Conservation (phyloP, 2,797 vertebrate species). For the Muscicapa striata region DNA sequence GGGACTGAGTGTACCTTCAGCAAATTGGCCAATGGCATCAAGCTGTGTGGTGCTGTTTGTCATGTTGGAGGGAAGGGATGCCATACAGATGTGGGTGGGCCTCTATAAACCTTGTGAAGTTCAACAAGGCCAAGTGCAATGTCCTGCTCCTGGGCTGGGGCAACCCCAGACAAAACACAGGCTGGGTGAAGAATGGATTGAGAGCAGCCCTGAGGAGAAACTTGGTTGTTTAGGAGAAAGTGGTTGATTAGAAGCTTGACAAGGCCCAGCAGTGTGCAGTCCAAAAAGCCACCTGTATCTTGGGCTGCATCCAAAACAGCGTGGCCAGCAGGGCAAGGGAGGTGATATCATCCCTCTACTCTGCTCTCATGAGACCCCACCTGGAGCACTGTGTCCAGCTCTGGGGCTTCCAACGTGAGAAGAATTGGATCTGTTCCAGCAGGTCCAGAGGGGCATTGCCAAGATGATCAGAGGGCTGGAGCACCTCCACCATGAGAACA, state of each 20-base stretch:
- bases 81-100: too few species aligned
- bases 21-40: rapidly evolving
- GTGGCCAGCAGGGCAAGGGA: not conserved
- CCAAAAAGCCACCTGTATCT: not conserved
- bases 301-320: not conserved
- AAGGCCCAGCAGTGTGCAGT: not conserved
- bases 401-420: not conserved
- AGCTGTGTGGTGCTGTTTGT: not conserved
- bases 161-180: not conserved
- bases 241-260: not conserved
- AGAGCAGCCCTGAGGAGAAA: not conserved
- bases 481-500: not conserved
- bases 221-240: too few species aligned
- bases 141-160: not conserved
- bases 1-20: not conserved
- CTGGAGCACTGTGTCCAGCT: not conserved
- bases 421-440: not conserved
- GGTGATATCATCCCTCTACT: not conserved
- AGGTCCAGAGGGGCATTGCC: not conserved
- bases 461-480: not conserved
- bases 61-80: not conserved
- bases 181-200: not conserved
- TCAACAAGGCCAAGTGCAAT: not conserved
- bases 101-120: rapidly evolving
- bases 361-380: not conserved